Percentiles rank a stretch among this genome's conserved stretches.
Conservation (phyloP, 2,797 vertebrate species). For the Trachurus trachurus region DNA sequence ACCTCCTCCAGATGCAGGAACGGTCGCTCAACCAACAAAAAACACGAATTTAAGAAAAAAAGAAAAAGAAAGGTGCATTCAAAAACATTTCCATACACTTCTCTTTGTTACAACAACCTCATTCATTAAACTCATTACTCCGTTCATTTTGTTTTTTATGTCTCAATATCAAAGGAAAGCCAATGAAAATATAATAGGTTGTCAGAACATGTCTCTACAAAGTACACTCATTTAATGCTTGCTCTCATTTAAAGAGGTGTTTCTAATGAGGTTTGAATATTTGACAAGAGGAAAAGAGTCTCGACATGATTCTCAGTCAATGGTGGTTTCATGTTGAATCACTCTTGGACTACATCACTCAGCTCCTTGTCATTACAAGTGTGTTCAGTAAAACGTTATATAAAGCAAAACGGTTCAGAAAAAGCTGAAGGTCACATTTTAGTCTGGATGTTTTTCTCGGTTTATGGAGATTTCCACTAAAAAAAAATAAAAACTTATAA, state of each 20-base stretch:
- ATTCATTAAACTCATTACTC: not conserved
- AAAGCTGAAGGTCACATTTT: not conserved
- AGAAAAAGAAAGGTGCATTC: conserved; percentile 15
- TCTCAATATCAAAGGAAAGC: conserved; percentile 8
- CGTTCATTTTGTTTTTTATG: not conserved
- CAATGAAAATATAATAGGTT: conserved; percentile 1
- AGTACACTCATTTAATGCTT: not conserved
- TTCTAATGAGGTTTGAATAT: conserved; percentile 5
- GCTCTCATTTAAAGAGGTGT: not conserved
- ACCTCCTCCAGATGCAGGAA: conserved; percentile 57
- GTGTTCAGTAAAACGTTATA: not conserved
- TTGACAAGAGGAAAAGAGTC: conserved; percentile 4
- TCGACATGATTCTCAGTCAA: not conserved
- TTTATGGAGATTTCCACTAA: not conserved
- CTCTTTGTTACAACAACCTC: conserved; percentile 10
- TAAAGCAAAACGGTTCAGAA: not conserved
- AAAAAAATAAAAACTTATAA: not conserved
- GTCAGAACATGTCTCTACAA: not conserved
- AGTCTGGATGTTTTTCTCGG: not conserved
- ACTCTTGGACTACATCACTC: not conserved
- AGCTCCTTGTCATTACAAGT: not conserved
- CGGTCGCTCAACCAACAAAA: conserved; percentile 33
- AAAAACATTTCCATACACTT: conserved; percentile 15
- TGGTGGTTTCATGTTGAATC: not conserved
- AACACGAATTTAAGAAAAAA: not conserved